Percentiles rank a stretch among this genome's conserved stretches.
Conservation (phyloP, 2,113 vertebrate genomes). For the Galeopterus variegatus region DNA sequence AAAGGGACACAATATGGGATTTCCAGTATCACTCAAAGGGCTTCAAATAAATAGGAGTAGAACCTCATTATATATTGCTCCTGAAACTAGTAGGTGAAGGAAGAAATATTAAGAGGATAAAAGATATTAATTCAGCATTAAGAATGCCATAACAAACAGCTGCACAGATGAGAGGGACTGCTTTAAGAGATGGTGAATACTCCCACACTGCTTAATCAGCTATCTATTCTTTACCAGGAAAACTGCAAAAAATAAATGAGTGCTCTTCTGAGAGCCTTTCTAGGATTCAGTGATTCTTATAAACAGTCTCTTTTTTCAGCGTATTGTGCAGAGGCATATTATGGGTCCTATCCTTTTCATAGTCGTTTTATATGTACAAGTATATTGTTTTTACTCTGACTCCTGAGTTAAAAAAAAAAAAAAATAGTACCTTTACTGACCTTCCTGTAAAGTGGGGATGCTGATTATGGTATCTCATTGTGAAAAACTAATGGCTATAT, state of each 20-base stretch:
- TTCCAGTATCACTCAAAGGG: neutral
- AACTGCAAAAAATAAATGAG: constrained; percentile 9
- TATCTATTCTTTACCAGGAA: neutral
- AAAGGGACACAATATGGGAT: neutral
- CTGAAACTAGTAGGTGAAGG: neutral
- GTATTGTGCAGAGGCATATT: neutral
- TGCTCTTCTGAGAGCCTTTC: neutral
- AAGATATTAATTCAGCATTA: constrained; percentile 41
- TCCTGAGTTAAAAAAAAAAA: neutral
- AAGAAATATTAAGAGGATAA: neutral
- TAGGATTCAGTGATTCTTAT: neutral
- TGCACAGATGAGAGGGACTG: neutral
- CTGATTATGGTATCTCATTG: neutral
- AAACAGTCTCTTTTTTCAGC: neutral
- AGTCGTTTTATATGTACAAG: neutral
- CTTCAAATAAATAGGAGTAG: neutral
- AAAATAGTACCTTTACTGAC: neutral
- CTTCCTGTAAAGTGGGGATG: neutral
- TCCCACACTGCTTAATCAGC: neutral
- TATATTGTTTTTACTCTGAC: neutral
- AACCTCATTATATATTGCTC: neutral
- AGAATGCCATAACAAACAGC: neutral
- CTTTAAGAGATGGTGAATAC: neutral
- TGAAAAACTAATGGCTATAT: constrained; percentile 42
- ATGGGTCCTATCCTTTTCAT: neutral